These are phyloP conservation scores for Callitettix versicolor DNA, from an alignment of 1,140 invertebrate species.

Conservation along the genomic window DNA sequence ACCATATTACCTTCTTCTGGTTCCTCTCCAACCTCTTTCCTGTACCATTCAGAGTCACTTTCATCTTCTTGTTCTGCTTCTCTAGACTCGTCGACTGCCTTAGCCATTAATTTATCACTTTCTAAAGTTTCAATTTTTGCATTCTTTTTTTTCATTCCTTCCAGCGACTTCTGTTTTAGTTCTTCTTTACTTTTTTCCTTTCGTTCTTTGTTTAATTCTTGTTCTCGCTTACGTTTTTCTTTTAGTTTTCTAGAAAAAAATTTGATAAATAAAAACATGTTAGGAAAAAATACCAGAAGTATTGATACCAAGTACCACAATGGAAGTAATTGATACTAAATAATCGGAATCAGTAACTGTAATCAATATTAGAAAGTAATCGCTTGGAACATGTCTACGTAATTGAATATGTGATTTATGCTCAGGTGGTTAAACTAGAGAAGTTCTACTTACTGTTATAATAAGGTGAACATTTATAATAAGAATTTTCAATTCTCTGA, in stretches of 20 bases:
- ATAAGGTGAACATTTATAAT: no score
- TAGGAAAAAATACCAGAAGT: neutral
- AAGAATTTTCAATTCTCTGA: no score
- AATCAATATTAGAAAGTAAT: no score
- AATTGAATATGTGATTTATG: no score
- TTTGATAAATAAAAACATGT: constrained; percentile 8
- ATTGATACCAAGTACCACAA: no score
- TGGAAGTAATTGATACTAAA: no score
- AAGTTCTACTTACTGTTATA: no score
- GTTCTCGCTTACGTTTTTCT: constrained; percentile 57
- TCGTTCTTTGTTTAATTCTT: constrained; percentile 55
- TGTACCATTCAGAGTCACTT: constrained; percentile 72
- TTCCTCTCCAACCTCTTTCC: constrained; percentile 73
- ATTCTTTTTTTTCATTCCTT: constrained; percentile 37
- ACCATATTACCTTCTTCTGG: constrained; percentile 76
- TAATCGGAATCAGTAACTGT: no score
- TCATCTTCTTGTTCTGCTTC: constrained; percentile 41
- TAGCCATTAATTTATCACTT: constrained; percentile 16
- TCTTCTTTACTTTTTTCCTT: constrained; percentile 41
- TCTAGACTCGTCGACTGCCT: constrained; percentile 15
- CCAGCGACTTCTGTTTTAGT: constrained; percentile 28
- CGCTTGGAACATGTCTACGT: no score
- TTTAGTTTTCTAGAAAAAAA: constrained; percentile 49
- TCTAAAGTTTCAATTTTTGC: constrained; percentile 19
- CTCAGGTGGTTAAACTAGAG: no score